A percentile compares a stretch with the other conserved stretches of the same genome.
These are phyloP conservation scores for Luehdorfia chinensis DNA, from an alignment of 1,140 invertebrate species.

Conservation along the genomic window DNA sequence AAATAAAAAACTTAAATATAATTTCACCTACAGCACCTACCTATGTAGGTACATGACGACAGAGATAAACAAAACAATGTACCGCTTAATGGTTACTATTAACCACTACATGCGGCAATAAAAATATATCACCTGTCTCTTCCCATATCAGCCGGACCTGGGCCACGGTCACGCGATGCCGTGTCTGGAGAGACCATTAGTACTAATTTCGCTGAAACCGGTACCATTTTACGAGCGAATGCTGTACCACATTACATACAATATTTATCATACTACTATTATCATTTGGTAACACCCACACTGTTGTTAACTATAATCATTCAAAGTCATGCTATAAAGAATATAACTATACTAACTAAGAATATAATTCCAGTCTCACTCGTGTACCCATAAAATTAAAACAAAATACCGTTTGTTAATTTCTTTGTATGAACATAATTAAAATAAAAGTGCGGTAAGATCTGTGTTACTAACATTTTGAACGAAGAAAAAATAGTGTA, in stretches of 20 bases:
- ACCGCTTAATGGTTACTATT: slow-evolving; percentile 46
- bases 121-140: slow-evolving; percentile 62
- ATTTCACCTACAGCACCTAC: too few species aligned
- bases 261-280: slow-evolving; percentile 1
- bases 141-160: slow-evolving; percentile 30
- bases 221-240: slow-evolving; percentile 39
- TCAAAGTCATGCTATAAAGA: too few species aligned
- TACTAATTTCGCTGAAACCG: slow-evolving; percentile 50
- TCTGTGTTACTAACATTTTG: too few species aligned
- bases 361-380: too few species aligned
- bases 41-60: slow-evolving; percentile 16
- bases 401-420: too few species aligned
- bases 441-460: too few species aligned
- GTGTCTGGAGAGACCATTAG: slow-evolving; percentile 45
- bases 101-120: slow-evolving; percentile 49
- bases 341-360: too few species aligned
- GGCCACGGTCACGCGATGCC: slow-evolving; percentile 45
- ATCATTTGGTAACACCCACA: slow-evolving; percentile 1
- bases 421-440: too few species aligned
- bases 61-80: slow-evolving; percentile 47
- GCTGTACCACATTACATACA: slow-evolving; percentile 22
- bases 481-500: too few species aligned
- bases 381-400: too few species aligned
- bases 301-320: too few species aligned
- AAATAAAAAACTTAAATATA: too few species aligned